These are phyloP conservation scores for Lacanobia oleracea DNA, from an alignment of 2,888 invertebrate genomes.

Conservation along the genomic window DNA sequence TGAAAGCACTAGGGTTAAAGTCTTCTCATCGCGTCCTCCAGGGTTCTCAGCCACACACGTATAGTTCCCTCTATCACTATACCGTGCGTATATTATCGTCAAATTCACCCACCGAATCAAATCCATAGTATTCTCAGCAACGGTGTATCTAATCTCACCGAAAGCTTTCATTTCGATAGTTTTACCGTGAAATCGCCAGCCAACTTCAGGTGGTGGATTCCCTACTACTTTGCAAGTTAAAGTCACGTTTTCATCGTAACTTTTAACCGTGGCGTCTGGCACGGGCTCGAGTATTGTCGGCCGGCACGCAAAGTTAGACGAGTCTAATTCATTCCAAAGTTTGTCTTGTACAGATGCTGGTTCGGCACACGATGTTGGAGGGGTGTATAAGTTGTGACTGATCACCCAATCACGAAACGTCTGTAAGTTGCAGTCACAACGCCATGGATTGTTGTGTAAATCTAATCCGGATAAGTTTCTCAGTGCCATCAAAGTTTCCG, in stretches of 20 bases:
- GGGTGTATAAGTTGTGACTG: conserved; percentile 93
- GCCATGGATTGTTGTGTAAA: conserved; percentile 96
- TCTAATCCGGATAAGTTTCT: conserved; percentile 93
- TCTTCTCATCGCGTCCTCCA: conserved; percentile 95
- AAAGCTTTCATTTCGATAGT: conserved; percentile 89
- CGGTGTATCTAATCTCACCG: conserved; percentile 87
- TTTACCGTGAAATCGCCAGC: conserved; percentile 93
- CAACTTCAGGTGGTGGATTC: conserved; percentile 94
- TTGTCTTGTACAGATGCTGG: conserved; percentile 92
- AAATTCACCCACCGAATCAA: conserved; percentile 92
- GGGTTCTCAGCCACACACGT: conserved; percentile 95
- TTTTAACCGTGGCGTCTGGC: conserved; percentile 91
- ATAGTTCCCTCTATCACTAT: conserved; percentile 93
- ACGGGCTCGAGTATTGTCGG: conserved; percentile 94
- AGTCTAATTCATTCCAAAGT: conserved; percentile 93
- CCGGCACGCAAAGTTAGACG: conserved; percentile 95
- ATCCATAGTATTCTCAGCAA: conserved; percentile 86
- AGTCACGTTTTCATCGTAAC: conserved; percentile 93
- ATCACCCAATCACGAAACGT: conserved; percentile 95
- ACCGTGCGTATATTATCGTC: conserved; percentile 91
- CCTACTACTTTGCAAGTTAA: conserved; percentile 94
- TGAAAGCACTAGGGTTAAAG: conserved; percentile 92
- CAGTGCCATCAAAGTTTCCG: conserved; percentile 92
- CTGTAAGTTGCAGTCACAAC: conserved; percentile 96
- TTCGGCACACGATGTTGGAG: conserved; percentile 93